Evolutionary conservation across 1,140 invertebrate species (phyloP).

Genomic region (Aphis gossypii): DNA sequence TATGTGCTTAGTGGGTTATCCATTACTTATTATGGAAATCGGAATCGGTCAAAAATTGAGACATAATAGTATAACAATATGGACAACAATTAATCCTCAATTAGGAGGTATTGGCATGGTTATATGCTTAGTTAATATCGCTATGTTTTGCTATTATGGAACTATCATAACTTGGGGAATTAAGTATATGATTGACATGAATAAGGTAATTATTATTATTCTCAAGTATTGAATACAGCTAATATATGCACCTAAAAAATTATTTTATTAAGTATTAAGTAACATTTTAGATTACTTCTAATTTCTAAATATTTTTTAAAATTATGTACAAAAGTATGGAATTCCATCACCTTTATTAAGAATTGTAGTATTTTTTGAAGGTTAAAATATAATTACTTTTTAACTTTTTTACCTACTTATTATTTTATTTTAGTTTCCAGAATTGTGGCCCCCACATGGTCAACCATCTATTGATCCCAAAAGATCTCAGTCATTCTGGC

Average conservation of each 20-base stretch:
- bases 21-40: conserved; percentile 47
- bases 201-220: conserved; percentile 28
- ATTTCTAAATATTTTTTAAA: neutral
- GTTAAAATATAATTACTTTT: neutral
- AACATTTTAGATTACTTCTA: neutral
- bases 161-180: conserved; percentile 26
- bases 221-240: neutral
- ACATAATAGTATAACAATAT: conserved; percentile 31
- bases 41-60: conserved; percentile 44
- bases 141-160: conserved; percentile 34
- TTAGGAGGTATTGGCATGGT: conserved; percentile 33
- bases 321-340: neutral
- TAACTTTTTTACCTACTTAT: neutral
- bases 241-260: neutral
- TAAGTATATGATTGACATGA: conserved; percentile 40
- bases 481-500: conserved; percentile 48
- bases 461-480: conserved; percentile 44
- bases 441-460: neutral
- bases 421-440: conserved; percentile 42
- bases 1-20: conserved; percentile 50
- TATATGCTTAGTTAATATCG: conserved; percentile 30
- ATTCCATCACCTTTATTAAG: neutral
- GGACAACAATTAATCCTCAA: conserved; percentile 50
- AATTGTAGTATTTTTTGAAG: neutral
- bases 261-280: neutral